A percentile compares a stretch with the other conserved stretches of the same genome.
Conservation (phyloP, 2,888 invertebrate genomes). For the Globia sparganii region DNA sequence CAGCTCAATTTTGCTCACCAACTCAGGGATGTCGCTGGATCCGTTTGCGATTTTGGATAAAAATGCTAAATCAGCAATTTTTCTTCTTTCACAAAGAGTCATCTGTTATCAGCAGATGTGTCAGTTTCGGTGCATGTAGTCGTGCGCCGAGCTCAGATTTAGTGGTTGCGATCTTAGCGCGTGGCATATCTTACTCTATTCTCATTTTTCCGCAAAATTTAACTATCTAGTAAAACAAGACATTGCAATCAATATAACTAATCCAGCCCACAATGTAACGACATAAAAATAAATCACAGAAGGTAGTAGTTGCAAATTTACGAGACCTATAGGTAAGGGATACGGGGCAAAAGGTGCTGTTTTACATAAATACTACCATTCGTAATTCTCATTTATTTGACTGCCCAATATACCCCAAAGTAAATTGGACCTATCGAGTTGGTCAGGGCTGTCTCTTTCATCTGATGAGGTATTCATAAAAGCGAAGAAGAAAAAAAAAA, state of each 20-base stretch:
- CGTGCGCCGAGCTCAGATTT: too few relatives aligned
- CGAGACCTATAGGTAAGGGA: slow-evolving; percentile 61
- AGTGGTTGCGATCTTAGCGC: too few relatives aligned
- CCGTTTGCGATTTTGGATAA: too few relatives aligned
- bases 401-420: slow-evolving; percentile 60
- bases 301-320: slow-evolving; percentile 57
- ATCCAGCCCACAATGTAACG: slow-evolving; percentile 38
- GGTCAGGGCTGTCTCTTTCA: slow-evolving; percentile 38
- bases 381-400: slow-evolving; percentile 67
- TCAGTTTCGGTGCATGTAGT: too few relatives aligned
- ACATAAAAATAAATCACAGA: slow-evolving; percentile 58
- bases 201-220: neutral
- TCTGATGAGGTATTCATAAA: neutral
- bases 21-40: too few relatives aligned
- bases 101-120: too few relatives aligned
- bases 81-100: too few relatives aligned
- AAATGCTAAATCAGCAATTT: too few relatives aligned
- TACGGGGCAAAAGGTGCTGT: slow-evolving; percentile 58
- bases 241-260: slow-evolving; percentile 43
- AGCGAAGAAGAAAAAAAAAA: neutral
- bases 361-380: slow-evolving; percentile 65
- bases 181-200: too few relatives aligned
- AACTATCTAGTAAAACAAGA: neutral
- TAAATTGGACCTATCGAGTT: slow-evolving; percentile 53
- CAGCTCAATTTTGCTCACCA: too few relatives aligned